Conservation (phyloP, 2,888 invertebrate species). For the Macrophya annulata region DNA sequence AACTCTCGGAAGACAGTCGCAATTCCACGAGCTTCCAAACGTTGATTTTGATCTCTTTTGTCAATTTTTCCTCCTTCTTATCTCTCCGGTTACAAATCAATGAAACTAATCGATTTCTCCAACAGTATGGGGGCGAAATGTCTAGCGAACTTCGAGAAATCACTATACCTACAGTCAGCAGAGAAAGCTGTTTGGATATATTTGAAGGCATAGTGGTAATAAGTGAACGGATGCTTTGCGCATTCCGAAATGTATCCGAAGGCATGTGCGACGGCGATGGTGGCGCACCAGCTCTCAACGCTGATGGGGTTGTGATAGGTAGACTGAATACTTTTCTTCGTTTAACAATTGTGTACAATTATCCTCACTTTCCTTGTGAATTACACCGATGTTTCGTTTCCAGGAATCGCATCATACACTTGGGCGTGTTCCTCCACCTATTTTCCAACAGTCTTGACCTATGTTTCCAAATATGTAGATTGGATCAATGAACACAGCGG, state of each 20-base stretch:
- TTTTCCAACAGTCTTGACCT: constrained; percentile 68
- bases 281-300: constrained; percentile 68
- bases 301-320: constrained; percentile 65
- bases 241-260: constrained; percentile 55
- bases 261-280: constrained; percentile 71
- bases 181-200: constrained; percentile 60
- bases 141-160: neutral
- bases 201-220: constrained; percentile 59
- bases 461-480: constrained; percentile 64
- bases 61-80: neutral
- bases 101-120: neutral
- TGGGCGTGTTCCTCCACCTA: constrained; percentile 64
- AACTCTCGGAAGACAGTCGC: neutral
- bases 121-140: constrained; percentile 22
- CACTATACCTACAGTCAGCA: constrained; percentile 63
- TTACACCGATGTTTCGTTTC: neutral
- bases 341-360: neutral
- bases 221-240: constrained; percentile 69
- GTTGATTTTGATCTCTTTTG: neutral
- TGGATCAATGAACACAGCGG: constrained; percentile 66
- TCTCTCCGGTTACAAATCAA: neutral
- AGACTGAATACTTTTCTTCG: constrained; percentile 39
- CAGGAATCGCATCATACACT: constrained; percentile 71
- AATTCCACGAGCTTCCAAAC: neutral
- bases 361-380: too few species aligned